Conservation (phyloP, 2,888 invertebrate genomes). For the Petrolisthes cinctipes region DNA sequence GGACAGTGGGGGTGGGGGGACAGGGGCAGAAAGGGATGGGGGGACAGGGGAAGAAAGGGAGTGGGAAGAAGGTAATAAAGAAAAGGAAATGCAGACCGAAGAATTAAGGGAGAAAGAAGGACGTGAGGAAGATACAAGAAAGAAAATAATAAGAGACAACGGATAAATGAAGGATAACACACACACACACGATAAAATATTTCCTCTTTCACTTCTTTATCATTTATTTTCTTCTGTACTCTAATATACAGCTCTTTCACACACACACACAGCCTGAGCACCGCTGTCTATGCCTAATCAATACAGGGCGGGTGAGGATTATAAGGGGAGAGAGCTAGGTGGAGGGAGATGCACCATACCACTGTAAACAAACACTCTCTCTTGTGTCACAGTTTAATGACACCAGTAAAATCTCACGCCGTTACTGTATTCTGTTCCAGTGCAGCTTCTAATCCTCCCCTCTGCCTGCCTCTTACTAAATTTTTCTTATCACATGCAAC, state of each 20-base stretch:
- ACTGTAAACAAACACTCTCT: no score
- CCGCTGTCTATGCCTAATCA: conserved; percentile 39
- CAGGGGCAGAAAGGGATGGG: background rate
- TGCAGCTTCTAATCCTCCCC: no score
- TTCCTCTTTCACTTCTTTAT: no score
- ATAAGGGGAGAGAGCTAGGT: conserved; percentile 18
- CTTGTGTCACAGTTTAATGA: no score
- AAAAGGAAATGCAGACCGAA: background rate
- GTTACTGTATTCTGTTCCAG: no score
- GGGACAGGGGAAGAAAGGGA: conserved; percentile 5
- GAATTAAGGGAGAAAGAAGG: background rate
- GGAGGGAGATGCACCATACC: background rate
- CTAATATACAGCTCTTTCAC: no score
- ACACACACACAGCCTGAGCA: conserved; percentile 15
- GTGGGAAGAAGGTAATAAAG: conserved; percentile 1
- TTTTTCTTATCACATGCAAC: no score
- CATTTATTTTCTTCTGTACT: no score
- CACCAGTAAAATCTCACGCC: no score
- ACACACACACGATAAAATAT: no score
- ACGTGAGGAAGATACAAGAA: background rate
- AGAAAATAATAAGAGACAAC: background rate
- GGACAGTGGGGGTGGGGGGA: no score
- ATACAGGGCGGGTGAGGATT: conserved; percentile 32
- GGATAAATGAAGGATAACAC: background rate
- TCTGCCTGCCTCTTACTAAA: no score